Percentiles rank a stretch among this genome's conserved stretches.
Conservation (phyloP, 2,888 invertebrate genomes). For the Isotomurus palustris region DNA sequence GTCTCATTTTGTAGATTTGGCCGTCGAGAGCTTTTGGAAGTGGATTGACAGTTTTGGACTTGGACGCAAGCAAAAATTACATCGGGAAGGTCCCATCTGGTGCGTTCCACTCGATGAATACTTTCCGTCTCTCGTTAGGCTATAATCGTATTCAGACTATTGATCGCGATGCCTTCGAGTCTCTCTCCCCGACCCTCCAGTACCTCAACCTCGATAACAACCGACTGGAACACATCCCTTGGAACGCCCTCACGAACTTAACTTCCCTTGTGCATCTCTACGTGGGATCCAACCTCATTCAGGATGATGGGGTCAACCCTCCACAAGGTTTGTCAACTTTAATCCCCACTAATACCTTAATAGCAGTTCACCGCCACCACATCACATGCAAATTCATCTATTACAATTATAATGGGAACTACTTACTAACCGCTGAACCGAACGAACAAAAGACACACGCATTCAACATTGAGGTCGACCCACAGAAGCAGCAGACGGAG, state of each 20-base stretch:
- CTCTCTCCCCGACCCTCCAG: conserved; percentile 69
- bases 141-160: conserved; percentile 82
- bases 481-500: no score
- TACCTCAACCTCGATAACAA: conserved; percentile 71
- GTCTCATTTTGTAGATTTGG: conserved; percentile 34
- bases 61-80: conserved; percentile 77
- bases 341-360: no score
- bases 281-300: conserved; percentile 42
- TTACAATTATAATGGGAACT: no score
- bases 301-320: conserved; percentile 39
- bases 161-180: conserved; percentile 63
- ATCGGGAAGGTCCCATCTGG: conserved; percentile 62
- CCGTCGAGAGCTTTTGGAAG: conserved; percentile 39
- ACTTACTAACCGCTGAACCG: no score
- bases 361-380: no score
- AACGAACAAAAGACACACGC: no score
- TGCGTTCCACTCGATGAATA: conserved; percentile 65
- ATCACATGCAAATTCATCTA: no score
- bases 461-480: no score
- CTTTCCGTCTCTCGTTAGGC: conserved; percentile 68
- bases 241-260: conserved; percentile 66
- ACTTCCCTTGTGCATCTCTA: conserved; percentile 60
- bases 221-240: conserved; percentile 69
- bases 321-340: no score
- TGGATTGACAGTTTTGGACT: conserved; percentile 65